A percentile compares a stretch with the other conserved stretches of the same genome.
Conservation (phyloP, 2,888 invertebrate species). For the Xanthorhoe designata region DNA sequence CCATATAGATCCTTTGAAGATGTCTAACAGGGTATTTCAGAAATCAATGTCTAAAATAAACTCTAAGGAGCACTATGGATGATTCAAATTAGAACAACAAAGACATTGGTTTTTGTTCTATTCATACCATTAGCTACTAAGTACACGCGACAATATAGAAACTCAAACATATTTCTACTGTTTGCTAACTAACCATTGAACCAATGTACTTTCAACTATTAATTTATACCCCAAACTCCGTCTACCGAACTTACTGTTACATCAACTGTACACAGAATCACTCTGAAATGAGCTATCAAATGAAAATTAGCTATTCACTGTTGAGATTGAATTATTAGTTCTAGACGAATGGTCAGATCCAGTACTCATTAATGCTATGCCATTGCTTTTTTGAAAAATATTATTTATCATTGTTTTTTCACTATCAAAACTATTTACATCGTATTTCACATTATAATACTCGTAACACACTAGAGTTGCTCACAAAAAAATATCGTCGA, state of each 20-base stretch:
- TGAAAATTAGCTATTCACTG: conserved; percentile 4
- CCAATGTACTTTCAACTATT: conserved; percentile 26
- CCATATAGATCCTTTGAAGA: no score
- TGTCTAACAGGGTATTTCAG: no score
- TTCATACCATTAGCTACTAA: neutral
- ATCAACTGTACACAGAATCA: conserved; percentile 1
- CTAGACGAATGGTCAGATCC: neutral
- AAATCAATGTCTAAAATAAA: no score
- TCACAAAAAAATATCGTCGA: no score
- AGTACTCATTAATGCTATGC: no score
- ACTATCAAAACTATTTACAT: no score
- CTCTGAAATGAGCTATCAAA: conserved; percentile 3
- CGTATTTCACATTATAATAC: no score
- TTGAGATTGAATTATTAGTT: neutral
- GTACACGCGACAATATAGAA: conserved; percentile 9
- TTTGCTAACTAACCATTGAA: conserved; percentile 28
- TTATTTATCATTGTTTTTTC: neutral
- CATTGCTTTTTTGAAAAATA: neutral
- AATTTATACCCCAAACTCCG: conserved; percentile 29
- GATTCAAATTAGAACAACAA: neutral
- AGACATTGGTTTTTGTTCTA: neutral
- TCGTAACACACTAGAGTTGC: no score
- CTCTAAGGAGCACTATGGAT: neutral
- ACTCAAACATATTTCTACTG: conserved; percentile 26
- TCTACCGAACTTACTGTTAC: conserved; percentile 6